Base-by-base conservation (phyloP, 2,113 vertebrate species). In the Azemiops feae region DNA sequence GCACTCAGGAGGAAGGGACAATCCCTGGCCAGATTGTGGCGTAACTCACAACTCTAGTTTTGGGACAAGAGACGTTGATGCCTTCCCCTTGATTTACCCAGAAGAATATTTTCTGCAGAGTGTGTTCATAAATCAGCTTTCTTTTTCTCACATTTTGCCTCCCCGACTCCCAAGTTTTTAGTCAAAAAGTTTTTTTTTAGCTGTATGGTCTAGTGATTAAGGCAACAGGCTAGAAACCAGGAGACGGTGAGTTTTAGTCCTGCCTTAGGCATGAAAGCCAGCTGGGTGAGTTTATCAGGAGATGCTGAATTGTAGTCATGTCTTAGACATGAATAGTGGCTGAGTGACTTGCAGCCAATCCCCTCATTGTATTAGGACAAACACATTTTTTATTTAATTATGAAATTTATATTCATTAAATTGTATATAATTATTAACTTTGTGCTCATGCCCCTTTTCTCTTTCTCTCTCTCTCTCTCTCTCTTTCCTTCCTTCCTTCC, bases 11-110 rank as follows among this genome's bases (percentile, higher is more conserved):
- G 27, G 85, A 81, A 88, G 64, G 58, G 94, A 8, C 3, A 52
- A 9, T 45, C 95, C 93, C 85, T 60, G 89, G 88, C 89, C 93
- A 94, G 95, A 53, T 93, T 87, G 89, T 58, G 89, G 60, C 94
- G 94, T 92, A 64, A 91, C 92, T 95, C 6, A 0, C 92, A 96
- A 93, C 58, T 94, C 95, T 85, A 87, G 93, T 90, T 93, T 89
- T 60, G 1, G 90, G 90, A 91, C 14, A 93, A 91, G 1, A 39
- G 0, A 90, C 22, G 30, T 94, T 95, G 93, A 95, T 95, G 92
- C 89, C 94, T 93, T 95, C 93, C 64, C 92, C 0, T 3, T 91
- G 92, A 94, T 92, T 93, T 30, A 18, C 94, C 92, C 89, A 89
- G 94, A 91, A 88, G 47, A 4, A 16, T 22, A 23, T 89, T 64